Percentiles rank a stretch among this genome's conserved stretches.
Evolutionary conservation across 2,797 vertebrate species (phyloP).

Genomic region (Huso huso): DNA sequence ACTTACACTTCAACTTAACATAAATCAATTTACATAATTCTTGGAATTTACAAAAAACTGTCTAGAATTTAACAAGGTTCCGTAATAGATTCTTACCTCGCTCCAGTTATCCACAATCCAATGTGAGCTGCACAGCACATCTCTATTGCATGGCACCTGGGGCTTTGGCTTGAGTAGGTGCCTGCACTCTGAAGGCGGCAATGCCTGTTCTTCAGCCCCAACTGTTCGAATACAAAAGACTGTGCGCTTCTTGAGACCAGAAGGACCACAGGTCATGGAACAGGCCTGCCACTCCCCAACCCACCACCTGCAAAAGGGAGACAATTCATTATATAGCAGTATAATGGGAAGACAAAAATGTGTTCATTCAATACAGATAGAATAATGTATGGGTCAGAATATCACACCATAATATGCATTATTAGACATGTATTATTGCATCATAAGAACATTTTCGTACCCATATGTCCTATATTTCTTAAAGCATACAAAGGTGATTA

Average conservation of each 20-base stretch:
- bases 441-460: too few relatives aligned
- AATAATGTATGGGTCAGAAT: too few relatives aligned
- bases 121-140: conserved; percentile 60
- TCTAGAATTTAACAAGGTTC: too few relatives aligned
- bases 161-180: conserved; percentile 61
- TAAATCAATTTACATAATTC: too few relatives aligned
- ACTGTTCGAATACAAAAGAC: conserved; percentile 61
- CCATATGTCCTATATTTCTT: too few relatives aligned
- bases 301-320: conserved; percentile 58
- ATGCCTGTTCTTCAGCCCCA: conserved; percentile 58
- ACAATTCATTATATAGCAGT: not conserved
- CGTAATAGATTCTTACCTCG: conserved; percentile 41
- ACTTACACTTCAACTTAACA: too few relatives aligned
- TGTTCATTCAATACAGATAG: too few relatives aligned
- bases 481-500: too few relatives aligned
- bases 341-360: not conserved
- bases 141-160: conserved; percentile 60
- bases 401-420: too few relatives aligned
- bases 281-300: conserved; percentile 67
- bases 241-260: conserved; percentile 54
- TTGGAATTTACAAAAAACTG: too few relatives aligned
- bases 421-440: too few relatives aligned
- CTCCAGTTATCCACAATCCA: conserved; percentile 72
- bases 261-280: conserved; percentile 53
- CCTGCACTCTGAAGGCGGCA: conserved; percentile 47